Evolutionary conservation across 2,797 vertebrate species (phyloP), one percentile per base, ranked within the genome.

Genomic region (Prionace glauca): DNA sequence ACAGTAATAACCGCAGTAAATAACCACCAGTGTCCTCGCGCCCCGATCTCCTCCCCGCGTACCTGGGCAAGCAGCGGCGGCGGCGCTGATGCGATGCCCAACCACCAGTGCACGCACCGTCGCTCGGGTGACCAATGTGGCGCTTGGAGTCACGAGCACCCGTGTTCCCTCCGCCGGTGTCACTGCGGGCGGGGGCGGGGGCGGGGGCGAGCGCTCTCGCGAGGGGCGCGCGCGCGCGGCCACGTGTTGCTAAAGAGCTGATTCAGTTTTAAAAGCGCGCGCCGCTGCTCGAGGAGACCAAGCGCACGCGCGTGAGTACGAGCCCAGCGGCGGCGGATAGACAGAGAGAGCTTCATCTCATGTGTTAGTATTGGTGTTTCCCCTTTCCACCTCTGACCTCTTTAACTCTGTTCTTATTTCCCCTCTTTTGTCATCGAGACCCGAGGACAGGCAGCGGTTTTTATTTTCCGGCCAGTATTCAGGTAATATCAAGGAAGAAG

Each of bases 171-270:
- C 84, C 36, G 9, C 24, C 56, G 29, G 29, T n/a, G 29, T 18
- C 79, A 41, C 79, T n/a, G 16, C 0, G 16, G 32, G 26, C 0
- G 87, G 16, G 88, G 26, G 62, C 7, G 88, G 0, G 16, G 32
- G 26, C 0, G 87, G 16, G 88, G 26, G 62, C 7, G 88, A 0
- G 88, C 60, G 88, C 88, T 29, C 60, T 3, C 60, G 4, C 60
- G 56, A 2, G n/a, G 20, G 79, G n/a, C n/a, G 79, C 29, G 87
- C 88, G 60, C 60, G 60, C 88, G 60, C 88, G 88, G 60, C 32
- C 88, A 91, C 88, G 88, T 65, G 88, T 92, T n/a, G 88, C 60
- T 18, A 22, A 67, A 67, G 88, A 60, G 88, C 60, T 65, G 88
- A 67, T 67, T 92, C 56, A 62, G 56, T 62, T 90, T n/a, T 56